Percentiles rank a stretch among this genome's conserved stretches.
Evolutionary conservation across 2,888 invertebrate genomes (phyloP).

Genomic region (Pyrocoelia pectoralis): DNA sequence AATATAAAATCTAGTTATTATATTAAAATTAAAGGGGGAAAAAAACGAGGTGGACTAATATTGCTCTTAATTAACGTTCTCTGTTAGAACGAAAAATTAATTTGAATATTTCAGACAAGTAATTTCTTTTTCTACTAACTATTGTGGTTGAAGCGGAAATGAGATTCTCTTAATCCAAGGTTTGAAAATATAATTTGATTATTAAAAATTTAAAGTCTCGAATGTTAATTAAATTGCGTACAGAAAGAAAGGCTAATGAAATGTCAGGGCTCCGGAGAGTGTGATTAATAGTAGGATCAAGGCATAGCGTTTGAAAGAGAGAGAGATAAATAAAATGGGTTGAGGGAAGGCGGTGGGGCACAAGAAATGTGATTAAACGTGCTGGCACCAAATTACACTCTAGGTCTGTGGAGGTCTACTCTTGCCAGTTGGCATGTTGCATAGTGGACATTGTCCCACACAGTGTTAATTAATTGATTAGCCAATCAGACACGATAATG

Average conservation of each 20-base stretch:
- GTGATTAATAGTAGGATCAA: slow-evolving; percentile 60
- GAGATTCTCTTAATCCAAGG: slow-evolving; percentile 34
- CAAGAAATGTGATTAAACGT: slow-evolving; percentile 38
- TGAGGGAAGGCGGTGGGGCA: slow-evolving; percentile 28
- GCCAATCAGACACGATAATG: slow-evolving; percentile 30
- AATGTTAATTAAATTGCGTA: slow-evolving; percentile 62
- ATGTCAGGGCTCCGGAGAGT: slow-evolving; percentile 59
- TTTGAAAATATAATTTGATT: slow-evolving; percentile 54
- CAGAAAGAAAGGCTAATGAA: slow-evolving; percentile 60
- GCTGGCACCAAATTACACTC: slow-evolving; percentile 39
- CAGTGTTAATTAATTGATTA: slow-evolving; percentile 32
- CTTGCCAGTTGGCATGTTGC: slow-evolving; percentile 26
- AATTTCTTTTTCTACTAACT: slow-evolving; percentile 30
- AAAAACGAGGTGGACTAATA: slow-evolving; percentile 7
- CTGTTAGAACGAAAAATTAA: slow-evolving; percentile 24
- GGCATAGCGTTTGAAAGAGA: slow-evolving; percentile 25
- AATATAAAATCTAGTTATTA: slow-evolving; percentile 6
- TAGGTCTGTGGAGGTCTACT: slow-evolving; percentile 26
- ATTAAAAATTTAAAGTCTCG: slow-evolving; percentile 61
- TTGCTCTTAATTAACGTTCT: slow-evolving; percentile 24
- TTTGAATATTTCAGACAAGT: slow-evolving; percentile 27
- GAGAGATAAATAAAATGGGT: slow-evolving; percentile 27
- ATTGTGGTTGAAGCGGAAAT: slow-evolving; percentile 33
- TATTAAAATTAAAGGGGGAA: slow-evolving; percentile 2
- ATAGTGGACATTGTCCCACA: slow-evolving; percentile 24